Evolutionary conservation across 1,140 invertebrate species (phyloP).

Genomic region (Anthonomus grandis): DNA sequence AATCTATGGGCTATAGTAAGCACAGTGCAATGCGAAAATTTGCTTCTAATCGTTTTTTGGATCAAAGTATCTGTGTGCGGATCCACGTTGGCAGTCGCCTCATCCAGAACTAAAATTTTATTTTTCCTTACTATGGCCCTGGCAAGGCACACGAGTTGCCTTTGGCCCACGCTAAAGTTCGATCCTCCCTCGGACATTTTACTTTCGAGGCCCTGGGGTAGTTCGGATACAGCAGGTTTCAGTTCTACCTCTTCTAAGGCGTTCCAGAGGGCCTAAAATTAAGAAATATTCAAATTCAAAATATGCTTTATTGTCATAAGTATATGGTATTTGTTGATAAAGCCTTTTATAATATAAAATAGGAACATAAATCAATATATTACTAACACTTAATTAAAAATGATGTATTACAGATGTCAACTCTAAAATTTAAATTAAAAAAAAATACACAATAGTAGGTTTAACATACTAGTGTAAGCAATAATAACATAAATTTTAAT

Average conservation of each 20-base stretch:
- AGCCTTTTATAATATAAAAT: no score
- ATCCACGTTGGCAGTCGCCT: slow-evolving; percentile 63
- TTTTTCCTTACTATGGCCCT: slow-evolving; percentile 61
- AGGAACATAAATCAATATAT: not conserved
- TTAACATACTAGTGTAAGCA: no score
- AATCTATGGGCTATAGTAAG: slow-evolving; percentile 70
- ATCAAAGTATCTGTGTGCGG: slow-evolving; percentile 60
- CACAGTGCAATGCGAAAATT: slow-evolving; percentile 65
- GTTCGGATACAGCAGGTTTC: slow-evolving; percentile 53
- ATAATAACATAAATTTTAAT: not conserved
- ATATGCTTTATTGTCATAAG: no score
- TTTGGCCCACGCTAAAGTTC: slow-evolving; percentile 56
- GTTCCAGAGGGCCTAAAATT: slow-evolving; percentile 63
- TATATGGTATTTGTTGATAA: no score
- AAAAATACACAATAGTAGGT: no score
- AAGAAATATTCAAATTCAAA: not conserved
- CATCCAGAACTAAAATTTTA: slow-evolving; percentile 64
- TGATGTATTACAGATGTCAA: no score
- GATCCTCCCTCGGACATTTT: slow-evolving; percentile 60
- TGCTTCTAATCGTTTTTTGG: slow-evolving; percentile 58
- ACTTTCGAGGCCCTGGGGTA: slow-evolving; percentile 43
- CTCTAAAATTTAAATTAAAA: no score
- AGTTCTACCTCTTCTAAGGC: slow-evolving; percentile 76
- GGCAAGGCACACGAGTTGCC: slow-evolving; percentile 56
- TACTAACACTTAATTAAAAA: no score